A percentile compares a stretch with the other conserved stretches of the same genome.
Conservation (phyloP, 2,797 vertebrate genomes). For the Eulemur rubriventer region DNA sequence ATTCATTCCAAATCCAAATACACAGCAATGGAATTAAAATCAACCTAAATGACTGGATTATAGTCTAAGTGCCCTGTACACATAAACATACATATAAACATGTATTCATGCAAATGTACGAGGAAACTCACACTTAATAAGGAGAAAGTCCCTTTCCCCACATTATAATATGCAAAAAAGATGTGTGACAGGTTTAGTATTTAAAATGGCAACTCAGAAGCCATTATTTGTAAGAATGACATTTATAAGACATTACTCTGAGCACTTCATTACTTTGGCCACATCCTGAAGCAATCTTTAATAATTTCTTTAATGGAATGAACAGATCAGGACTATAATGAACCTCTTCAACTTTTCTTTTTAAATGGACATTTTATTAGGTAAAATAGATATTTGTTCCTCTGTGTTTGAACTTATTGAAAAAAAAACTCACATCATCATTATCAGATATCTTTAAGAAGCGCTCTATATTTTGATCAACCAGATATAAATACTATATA, state of each 20-base stretch:
- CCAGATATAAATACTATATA: background rate
- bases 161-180: conserved; percentile 49
- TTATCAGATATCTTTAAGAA: background rate
- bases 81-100: background rate
- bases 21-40: background rate
- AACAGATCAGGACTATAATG: conserved; percentile 64
- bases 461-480: background rate
- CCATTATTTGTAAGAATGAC: conserved; percentile 70
- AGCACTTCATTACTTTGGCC: conserved; percentile 72
- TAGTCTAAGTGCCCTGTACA: background rate
- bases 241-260: conserved; percentile 71
- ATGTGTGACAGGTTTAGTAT: conserved; percentile 52
- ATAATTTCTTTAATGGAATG: conserved; percentile 76
- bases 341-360: conserved; percentile 44
- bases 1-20: background rate
- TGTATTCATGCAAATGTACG: background rate
- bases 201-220: conserved; percentile 62
- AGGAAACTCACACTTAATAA: background rate
- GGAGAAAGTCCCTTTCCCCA: background rate
- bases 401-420: background rate
- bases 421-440: background rate
- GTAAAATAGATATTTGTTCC: conserved; percentile 55
- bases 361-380: conserved; percentile 64
- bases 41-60: background rate
- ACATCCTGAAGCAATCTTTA: conserved; percentile 76